Evolutionary conservation across 23 tunicate species (phyloP).

Genomic region (Oikopleura albicans): DNA sequence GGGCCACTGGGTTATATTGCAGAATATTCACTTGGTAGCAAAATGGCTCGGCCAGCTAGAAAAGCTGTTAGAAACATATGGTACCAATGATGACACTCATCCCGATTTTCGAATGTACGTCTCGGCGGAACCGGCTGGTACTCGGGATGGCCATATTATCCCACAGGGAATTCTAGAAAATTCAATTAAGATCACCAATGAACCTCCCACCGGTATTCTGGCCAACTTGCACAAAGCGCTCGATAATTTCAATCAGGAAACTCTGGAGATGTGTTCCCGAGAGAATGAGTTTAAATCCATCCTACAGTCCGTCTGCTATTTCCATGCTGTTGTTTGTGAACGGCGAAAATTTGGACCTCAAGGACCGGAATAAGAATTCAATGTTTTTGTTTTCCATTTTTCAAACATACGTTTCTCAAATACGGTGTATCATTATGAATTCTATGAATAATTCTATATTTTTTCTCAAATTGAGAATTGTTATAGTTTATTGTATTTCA

Average conservation of each 20-base stretch:
- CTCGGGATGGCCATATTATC: slow-evolving; percentile 73
- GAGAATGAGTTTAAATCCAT: slow-evolving; percentile 87
- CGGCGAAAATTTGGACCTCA: slow-evolving; percentile 95
- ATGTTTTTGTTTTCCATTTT: no score
- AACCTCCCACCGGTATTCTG: slow-evolving; percentile 98
- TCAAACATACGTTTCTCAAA: no score
- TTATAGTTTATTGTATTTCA: no score
- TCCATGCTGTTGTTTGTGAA: slow-evolving; percentile 93
- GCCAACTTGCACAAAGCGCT: slow-evolving; percentile 95
- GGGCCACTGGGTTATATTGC: slow-evolving; percentile 87
- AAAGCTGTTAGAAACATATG: slow-evolving; percentile 61
- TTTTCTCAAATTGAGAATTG: no score
- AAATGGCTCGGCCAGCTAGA: slow-evolving; percentile 82
- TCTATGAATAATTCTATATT: no score
- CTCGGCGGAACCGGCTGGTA: slow-evolving; percentile 93
- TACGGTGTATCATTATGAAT: no score
- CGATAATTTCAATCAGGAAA: slow-evolving; percentile 78
- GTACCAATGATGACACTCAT: no score
- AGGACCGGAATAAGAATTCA: no score
- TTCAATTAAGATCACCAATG: slow-evolving; percentile 92
- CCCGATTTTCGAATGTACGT: slow-evolving; percentile 50
- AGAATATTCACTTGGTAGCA: slow-evolving; percentile 94
- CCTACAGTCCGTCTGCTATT: slow-evolving; percentile 87
- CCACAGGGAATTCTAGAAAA: slow-evolving; percentile 93
- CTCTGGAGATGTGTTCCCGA: slow-evolving; percentile 76